Evolutionary conservation across 2,888 invertebrate species (phyloP), one percentile per base, ranked within the genome.

Genomic region (Mayetiola destructor): DNA sequence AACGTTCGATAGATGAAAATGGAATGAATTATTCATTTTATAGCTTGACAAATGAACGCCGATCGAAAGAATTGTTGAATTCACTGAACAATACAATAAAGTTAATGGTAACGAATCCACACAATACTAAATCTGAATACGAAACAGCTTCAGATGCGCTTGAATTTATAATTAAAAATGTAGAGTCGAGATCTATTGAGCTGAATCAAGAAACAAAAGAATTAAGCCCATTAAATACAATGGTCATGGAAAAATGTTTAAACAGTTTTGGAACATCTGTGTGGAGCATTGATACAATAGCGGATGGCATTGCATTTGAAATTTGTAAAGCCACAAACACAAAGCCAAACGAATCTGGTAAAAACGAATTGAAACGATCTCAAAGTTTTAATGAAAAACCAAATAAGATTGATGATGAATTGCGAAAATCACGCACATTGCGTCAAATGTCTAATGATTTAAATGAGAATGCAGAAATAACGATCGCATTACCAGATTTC

Each of bases 221-320:
- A 71, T 71, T 12, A 71, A 71, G 5, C 68, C 70, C 56, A 73
- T 72, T 55, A 71, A 69, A 61, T 68, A 71, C 59, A 71, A 71
- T 23, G 52, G 42, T 20, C 30, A 48, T 32, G 52, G 23, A 16
- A 39, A 14, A 39, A 23, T 66, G 58, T 69, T 36, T 27, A 14
- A 68, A 59, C 68, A 69, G n/a, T n/a, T n/a, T n/a, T n/a, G n/a
- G n/a, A n/a, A n/a, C n/a, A 37, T 66, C 71, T 64, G 68, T 67
- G 3, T 72, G 72, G 73, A 70, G 71, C 56, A 69, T 70, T 55
- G 70, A 71, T 59, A 68, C 68, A 14, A 66, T 68, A 12, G 69
- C 70, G 55, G 73, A 72, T 60, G 68, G 66, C 16, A 64, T 69
- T 1, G 65, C 67, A 48, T 62, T 67, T n/a, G 71, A 72, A 59